A percentile compares a stretch with the other conserved stretches of the same genome.
Conservation (phyloP, 2,888 invertebrate genomes). For the Sycophila texana region DNA sequence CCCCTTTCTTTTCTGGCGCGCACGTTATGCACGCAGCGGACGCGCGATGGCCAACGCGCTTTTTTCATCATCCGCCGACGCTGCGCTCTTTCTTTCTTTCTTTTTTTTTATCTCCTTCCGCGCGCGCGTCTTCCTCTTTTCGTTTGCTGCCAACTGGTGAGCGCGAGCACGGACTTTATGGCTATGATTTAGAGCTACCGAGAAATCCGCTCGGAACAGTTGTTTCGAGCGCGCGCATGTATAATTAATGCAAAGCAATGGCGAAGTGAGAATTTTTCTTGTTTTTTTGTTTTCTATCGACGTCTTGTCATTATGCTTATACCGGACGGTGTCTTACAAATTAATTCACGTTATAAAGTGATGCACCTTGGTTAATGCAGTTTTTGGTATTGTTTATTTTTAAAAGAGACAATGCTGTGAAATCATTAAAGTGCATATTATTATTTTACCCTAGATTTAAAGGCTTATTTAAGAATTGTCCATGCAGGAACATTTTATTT, state of each 20-base stretch:
- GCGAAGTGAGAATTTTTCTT: constrained; percentile 10
- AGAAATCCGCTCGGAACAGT: constrained; percentile 44
- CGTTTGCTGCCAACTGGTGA: constrained; percentile 46
- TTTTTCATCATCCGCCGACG: constrained; percentile 59
- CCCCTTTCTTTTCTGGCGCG: constrained; percentile 60
- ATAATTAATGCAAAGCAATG: constrained; percentile 43
- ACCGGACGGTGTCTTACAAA: too few relatives aligned
- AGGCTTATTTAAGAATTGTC: too few relatives aligned
- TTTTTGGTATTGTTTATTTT: too few relatives aligned
- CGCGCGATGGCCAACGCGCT: constrained; percentile 64
- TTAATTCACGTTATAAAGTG: too few relatives aligned
- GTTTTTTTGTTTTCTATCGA: neutral
- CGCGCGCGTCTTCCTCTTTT: constrained; percentile 23
- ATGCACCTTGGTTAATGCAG: too few relatives aligned
- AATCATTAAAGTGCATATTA: too few relatives aligned
- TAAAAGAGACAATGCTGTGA: too few relatives aligned
- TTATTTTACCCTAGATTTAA: too few relatives aligned
- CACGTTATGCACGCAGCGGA: constrained; percentile 67
- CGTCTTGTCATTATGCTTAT: too few relatives aligned
- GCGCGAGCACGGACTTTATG: constrained; percentile 43
- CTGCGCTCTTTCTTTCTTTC: constrained; percentile 12
- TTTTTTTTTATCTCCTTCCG: constrained; percentile 1
- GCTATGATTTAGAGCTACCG: constrained; percentile 55
- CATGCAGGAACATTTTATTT: too few relatives aligned
- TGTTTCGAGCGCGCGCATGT: constrained; percentile 34